These are phyloP conservation scores for Nymphicus hollandicus DNA, from an alignment of 2,113 vertebrate species.

Conservation along the genomic window DNA sequence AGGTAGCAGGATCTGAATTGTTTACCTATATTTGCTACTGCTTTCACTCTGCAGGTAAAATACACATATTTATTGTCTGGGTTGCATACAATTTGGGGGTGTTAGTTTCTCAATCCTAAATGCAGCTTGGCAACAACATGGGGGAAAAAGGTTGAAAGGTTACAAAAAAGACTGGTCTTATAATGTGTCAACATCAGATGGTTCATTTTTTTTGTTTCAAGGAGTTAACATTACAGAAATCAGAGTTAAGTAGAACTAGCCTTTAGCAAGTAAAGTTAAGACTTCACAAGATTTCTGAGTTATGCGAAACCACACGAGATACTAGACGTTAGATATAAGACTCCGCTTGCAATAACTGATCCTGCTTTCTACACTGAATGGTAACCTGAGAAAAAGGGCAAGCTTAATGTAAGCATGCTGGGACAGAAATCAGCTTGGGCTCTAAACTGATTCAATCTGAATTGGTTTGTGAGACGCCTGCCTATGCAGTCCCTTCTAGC, in stretches of 20 bases:
- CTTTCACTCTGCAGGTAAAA: not conserved
- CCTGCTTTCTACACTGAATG: not conserved
- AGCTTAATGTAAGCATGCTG: not conserved
- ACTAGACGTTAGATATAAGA: not conserved
- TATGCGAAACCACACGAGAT: not conserved
- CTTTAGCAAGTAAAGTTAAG: constrained; percentile 34
- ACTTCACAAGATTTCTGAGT: not conserved
- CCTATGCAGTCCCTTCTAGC: not conserved
- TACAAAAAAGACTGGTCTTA: not conserved
- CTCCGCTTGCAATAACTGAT: not conserved
- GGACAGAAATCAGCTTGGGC: not conserved
- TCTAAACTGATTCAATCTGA: not conserved
- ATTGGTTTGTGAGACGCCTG: not conserved
- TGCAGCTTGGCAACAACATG: not conserved
- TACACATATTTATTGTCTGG: not conserved
- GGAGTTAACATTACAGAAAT: not conserved
- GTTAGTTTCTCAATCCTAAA: not conserved
- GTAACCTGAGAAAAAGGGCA: not conserved
- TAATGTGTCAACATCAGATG: not conserved
- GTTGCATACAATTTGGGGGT: not conserved
- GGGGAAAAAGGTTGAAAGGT: not conserved
- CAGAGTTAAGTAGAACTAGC: constrained; percentile 17
- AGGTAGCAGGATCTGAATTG: not conserved
- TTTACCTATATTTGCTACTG: not conserved
- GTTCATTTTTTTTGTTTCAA: constrained; percentile 18